A percentile compares a stretch with the other conserved stretches of the same genome.
These are phyloP conservation scores for Oreocharis arfaki DNA, from an alignment of 2,113 vertebrate genomes.

Conservation along the genomic window DNA sequence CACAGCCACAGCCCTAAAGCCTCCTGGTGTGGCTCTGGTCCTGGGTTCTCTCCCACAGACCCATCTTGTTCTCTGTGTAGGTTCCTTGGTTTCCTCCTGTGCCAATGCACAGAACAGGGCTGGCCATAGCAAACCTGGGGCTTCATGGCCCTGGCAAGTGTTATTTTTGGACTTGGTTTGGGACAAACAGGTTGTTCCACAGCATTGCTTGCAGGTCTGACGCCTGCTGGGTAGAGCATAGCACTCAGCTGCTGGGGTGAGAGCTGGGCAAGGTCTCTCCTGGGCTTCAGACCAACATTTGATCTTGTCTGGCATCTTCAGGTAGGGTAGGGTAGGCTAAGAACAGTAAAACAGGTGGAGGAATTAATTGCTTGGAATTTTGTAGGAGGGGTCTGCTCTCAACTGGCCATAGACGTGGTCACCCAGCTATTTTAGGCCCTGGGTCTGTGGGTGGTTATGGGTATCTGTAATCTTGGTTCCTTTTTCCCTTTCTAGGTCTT, in stretches of 20 bases:
- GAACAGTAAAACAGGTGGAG: background rate
- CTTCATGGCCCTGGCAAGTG: background rate
- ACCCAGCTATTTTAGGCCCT: background rate
- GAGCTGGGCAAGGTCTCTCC: background rate
- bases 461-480: background rate
- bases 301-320: background rate
- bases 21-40: background rate
- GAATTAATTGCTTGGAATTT: background rate
- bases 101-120: background rate
- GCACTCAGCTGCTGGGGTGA: fast-evolving
- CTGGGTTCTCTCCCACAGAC: background rate
- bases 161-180: background rate
- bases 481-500: constrained; percentile 52
- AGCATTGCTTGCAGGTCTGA: background rate
- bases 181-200: background rate
- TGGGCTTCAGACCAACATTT: background rate
- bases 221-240: background rate
- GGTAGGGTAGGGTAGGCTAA: background rate
- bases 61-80: background rate
- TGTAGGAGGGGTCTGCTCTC: background rate
- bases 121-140: background rate
- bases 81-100: background rate
- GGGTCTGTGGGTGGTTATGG: background rate
- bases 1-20: background rate
- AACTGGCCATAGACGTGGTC: background rate